These are phyloP conservation scores for Pherbina coryleti DNA, from an alignment of 2,888 invertebrate genomes.

Conservation along the genomic window DNA sequence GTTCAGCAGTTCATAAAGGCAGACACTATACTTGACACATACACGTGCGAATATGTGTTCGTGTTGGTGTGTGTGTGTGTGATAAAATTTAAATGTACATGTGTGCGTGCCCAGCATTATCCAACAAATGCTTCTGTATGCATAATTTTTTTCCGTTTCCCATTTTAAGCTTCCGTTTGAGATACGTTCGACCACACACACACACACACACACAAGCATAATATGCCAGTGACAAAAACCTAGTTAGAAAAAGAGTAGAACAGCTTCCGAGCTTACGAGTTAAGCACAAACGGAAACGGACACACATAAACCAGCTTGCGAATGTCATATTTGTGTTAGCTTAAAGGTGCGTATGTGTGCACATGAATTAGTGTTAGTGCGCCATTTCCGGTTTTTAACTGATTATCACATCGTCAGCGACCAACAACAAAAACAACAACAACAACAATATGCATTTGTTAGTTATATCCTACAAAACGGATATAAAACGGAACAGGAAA, in stretches of 20 bases:
- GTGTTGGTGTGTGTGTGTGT: neutral
- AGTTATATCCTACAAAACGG: neutral
- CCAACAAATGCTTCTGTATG: neutral
- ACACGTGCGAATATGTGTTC: neutral
- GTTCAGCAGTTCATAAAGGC: slow-evolving; percentile 1
- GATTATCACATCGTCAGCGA: slow-evolving; percentile 40
- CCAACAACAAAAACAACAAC: slow-evolving; percentile 22
- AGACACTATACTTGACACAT: neutral
- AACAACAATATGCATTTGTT: slow-evolving; percentile 3
- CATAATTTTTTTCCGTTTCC: slow-evolving; percentile 5
- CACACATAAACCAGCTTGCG: slow-evolving; percentile 7
- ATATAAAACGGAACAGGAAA: slow-evolving; percentile 29
- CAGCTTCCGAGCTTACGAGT: too few species aligned
- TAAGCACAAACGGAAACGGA: slow-evolving; percentile 5
- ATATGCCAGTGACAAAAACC: too few species aligned
- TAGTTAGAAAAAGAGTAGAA: too few species aligned
- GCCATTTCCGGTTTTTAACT: slow-evolving; percentile 45
- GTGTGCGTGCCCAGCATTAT: neutral
- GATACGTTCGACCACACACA: neutral
- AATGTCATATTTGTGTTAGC: neutral
- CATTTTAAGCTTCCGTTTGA: slow-evolving; percentile 12
- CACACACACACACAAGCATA: too few species aligned
- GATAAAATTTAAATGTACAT: neutral
- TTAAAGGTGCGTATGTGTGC: slow-evolving; percentile 5
- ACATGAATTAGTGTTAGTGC: slow-evolving; percentile 28